Conservation (phyloP, 2,113 vertebrate genomes). For the Dolichallabes microphthalmus region DNA sequence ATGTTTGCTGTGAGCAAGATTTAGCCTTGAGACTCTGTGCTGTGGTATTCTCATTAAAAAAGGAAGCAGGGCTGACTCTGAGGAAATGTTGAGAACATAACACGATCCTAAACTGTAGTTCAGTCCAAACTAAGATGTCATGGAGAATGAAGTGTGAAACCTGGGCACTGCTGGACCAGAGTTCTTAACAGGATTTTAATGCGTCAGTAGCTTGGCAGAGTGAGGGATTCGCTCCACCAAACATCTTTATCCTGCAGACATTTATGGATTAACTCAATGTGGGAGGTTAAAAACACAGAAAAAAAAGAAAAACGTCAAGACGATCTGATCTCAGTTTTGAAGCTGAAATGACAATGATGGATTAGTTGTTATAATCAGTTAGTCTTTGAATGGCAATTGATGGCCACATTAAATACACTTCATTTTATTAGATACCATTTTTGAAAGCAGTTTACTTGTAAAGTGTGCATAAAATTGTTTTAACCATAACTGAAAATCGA, state of each 20-base stretch:
- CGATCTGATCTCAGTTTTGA: not conserved
- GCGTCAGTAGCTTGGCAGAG: constrained; percentile 7
- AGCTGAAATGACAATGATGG: not conserved
- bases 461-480: no score
- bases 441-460: no score
- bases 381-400: not conserved
- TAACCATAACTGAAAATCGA: no score
- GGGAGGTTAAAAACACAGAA: not conserved
- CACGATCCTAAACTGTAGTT: not conserved
- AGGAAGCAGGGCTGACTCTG: not conserved
- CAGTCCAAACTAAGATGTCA: not conserved
- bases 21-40: not conserved
- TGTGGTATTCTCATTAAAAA: not conserved
- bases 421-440: no score
- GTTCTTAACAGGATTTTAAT: constrained; percentile 15
- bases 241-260: constrained; percentile 11
- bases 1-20: not conserved
- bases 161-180: not conserved
- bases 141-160: not conserved
- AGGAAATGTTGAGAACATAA: not conserved
- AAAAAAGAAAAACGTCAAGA: not conserved
- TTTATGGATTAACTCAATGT: not conserved
- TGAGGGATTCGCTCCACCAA: not conserved
- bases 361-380: not conserved
- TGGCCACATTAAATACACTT: not conserved